These are phyloP conservation scores for Catocala sponsa DNA, from an alignment of 2,888 invertebrate genomes.

Conservation along the genomic window DNA sequence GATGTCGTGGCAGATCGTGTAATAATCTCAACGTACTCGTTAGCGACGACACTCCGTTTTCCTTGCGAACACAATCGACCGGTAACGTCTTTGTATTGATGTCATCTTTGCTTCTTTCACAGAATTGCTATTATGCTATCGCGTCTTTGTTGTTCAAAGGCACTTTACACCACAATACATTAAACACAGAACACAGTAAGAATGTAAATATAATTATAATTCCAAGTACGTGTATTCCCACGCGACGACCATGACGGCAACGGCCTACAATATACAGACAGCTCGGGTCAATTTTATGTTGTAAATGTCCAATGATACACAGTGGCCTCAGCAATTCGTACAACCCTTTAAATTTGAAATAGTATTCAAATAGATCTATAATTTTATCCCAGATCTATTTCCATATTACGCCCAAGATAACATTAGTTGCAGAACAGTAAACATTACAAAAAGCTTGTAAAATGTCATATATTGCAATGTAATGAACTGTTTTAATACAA, in stretches of 20 bases:
- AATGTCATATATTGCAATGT: constrained; percentile 34
- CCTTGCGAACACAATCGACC: constrained; percentile 47
- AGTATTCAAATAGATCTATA: too few relatives aligned
- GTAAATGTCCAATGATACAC: constrained; percentile 9
- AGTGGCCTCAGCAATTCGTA: background rate
- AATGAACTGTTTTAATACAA: constrained; percentile 47
- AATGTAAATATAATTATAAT: constrained; percentile 72
- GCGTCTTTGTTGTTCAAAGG: constrained; percentile 58
- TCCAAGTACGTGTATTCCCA: constrained; percentile 73
- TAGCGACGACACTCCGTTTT: constrained; percentile 46
- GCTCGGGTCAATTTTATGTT: constrained; percentile 13
- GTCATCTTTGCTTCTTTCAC: constrained; percentile 51
- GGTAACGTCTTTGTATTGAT: constrained; percentile 50
- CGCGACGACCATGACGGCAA: constrained; percentile 63
- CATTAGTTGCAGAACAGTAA: background rate
- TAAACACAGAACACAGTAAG: constrained; percentile 58
- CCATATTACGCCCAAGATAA: too few relatives aligned
- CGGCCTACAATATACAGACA: constrained; percentile 35
- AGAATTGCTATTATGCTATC: constrained; percentile 46
- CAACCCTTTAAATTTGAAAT: background rate
- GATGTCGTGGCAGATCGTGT: constrained; percentile 1
- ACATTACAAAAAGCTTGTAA: constrained; percentile 41
- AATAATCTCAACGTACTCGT: constrained; percentile 31
- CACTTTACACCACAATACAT: constrained; percentile 55
- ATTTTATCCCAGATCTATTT: too few relatives aligned